Conservation (phyloP, 2,888 invertebrate genomes). For the Chrysomela aeneicollis region DNA sequence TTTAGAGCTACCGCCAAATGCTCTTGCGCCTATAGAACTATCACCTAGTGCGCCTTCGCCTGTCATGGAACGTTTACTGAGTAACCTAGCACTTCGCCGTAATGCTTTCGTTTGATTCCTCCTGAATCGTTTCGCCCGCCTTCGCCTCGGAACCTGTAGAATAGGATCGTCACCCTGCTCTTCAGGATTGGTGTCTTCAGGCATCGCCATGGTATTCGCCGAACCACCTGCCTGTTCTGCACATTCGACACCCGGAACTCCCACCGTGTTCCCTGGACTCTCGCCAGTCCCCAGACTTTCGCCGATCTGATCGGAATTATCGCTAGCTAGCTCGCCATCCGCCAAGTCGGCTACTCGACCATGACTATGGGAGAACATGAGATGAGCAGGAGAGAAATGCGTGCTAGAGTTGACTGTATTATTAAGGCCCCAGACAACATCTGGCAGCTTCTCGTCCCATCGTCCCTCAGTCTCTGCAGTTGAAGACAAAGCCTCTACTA, state of each 20-base stretch:
- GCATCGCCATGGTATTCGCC: background rate
- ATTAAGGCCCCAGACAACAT: too few species aligned
- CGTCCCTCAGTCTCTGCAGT: too few species aligned
- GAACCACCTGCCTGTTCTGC: constrained; percentile 1
- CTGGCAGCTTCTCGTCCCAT: constrained; percentile 29
- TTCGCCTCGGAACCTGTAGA: constrained; percentile 11
- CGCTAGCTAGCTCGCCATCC: constrained; percentile 9
- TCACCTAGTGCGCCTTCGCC: background rate
- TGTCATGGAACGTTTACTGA: background rate
- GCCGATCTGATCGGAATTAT: background rate
- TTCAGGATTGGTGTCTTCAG: constrained; percentile 14
- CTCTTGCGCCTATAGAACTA: background rate
- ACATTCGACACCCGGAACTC: constrained; percentile 9
- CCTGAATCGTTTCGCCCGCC: too few species aligned
- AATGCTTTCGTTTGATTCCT: constrained; percentile 4
- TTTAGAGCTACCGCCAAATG: background rate
- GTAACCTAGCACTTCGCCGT: constrained; percentile 9
- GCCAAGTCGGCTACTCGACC: constrained; percentile 2
- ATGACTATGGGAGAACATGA: constrained; percentile 14
- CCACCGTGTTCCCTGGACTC: background rate
- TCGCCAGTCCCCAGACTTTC: background rate
- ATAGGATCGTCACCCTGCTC: background rate
- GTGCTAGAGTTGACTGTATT: constrained; percentile 32
- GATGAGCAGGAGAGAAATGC: constrained; percentile 19
- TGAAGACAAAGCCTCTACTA: background rate